These are phyloP conservation scores for Alexandromys fortis DNA, from an alignment of 2,113 vertebrate genomes.

Conservation along the genomic window DNA sequence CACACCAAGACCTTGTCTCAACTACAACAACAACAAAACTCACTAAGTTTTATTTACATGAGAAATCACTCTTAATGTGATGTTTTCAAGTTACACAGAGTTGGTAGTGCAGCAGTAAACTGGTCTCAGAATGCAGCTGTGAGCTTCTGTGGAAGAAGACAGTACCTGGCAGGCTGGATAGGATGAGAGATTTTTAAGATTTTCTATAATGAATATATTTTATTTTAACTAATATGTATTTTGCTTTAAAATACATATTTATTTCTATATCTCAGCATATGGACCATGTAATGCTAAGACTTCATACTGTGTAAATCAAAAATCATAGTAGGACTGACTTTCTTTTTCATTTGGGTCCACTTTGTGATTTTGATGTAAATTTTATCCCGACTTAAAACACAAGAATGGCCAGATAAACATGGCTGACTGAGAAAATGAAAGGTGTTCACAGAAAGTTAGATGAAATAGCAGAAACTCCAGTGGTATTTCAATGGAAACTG, in stretches of 20 bases:
- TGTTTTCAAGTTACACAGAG: constrained; percentile 25
- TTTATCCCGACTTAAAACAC: constrained; percentile 53
- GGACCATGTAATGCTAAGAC: constrained; percentile 23
- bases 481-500: constrained; percentile 67
- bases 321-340: constrained; percentile 18
- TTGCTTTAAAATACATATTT: background rate
- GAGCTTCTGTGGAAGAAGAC: background rate
- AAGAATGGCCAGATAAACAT: constrained; percentile 46
- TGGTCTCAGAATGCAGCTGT: constrained; percentile 2
- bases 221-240: background rate
- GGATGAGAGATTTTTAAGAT: background rate
- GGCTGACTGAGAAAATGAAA: constrained; percentile 54
- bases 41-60: background rate
- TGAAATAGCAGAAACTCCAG: constrained; percentile 68
- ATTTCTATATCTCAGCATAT: background rate
- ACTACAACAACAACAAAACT: background rate
- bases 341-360: constrained; percentile 36
- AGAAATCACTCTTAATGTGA: constrained; percentile 31
- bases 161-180: background rate
- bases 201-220: constrained; percentile 31
- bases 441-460: constrained; percentile 54
- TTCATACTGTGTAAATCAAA: background rate
- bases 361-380: constrained; percentile 54
- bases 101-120: constrained; percentile 8
- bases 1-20: background rate